Conservation (phyloP, 2,797 vertebrate species). For the Hirundo rustica region DNA sequence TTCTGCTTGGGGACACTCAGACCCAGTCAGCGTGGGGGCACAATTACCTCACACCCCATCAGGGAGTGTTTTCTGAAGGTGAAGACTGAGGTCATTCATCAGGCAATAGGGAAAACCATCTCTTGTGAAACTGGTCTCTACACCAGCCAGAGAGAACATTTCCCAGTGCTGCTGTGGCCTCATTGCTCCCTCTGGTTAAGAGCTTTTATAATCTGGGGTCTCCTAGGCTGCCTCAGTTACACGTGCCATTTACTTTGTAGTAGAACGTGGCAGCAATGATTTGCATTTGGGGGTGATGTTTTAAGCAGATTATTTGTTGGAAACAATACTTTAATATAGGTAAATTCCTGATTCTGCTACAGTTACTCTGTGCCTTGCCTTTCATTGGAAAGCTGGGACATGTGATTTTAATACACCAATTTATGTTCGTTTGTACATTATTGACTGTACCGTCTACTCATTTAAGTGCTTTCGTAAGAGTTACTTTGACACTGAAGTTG, state of each 20-base stretch:
- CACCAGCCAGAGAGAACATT: background rate
- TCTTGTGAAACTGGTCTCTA: background rate
- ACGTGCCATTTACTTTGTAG: background rate
- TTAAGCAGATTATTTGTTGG: background rate
- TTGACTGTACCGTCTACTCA: background rate
- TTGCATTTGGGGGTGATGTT: background rate
- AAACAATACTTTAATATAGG: background rate
- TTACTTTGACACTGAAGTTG: background rate
- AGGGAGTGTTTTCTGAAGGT: conserved; percentile 17
- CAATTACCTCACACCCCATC: conserved; percentile 2
- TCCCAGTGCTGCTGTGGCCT: background rate
- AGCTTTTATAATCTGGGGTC: background rate
- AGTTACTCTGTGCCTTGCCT: background rate
- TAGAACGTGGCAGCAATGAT: background rate
- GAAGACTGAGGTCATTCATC: conserved; percentile 7
- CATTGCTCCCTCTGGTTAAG: background rate
- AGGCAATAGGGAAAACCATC: conserved; percentile 34
- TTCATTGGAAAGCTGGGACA: background rate
- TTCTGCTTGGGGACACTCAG: background rate
- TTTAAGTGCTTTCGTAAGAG: background rate
- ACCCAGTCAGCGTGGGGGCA: background rate
- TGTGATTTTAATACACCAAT: background rate
- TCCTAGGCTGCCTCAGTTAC: background rate
- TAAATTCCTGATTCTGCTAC: background rate
- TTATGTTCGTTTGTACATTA: background rate